Percentiles rank a stretch among this genome's conserved stretches.
phyloP scores from a whole-genome alignment of 1,140 invertebrate species.

The Drosophila rhopaloa region DNA sequence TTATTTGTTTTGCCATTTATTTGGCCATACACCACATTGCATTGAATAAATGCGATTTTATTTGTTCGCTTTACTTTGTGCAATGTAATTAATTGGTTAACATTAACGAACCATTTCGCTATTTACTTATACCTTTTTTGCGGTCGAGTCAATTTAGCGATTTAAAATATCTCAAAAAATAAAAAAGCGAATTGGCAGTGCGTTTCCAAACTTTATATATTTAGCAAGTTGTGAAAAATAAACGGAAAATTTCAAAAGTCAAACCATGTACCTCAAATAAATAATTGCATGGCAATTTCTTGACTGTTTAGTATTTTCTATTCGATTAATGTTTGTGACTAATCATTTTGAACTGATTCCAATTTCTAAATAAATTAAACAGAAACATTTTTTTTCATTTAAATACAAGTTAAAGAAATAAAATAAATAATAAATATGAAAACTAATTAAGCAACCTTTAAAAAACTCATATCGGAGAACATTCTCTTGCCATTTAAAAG shows the following conservation, averaged over 20 bases:
- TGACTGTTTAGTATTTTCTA: too few species aligned
- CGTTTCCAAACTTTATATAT: not conserved
- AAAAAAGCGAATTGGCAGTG: not conserved
- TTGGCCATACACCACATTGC: slow-evolving; percentile 51
- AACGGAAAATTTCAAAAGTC: too few species aligned
- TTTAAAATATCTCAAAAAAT: slow-evolving; percentile 11
- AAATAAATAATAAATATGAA: too few species aligned
- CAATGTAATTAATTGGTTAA: slow-evolving; percentile 67
- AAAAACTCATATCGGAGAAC: not conserved
- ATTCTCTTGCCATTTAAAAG: not conserved
- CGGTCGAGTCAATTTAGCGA: slow-evolving; percentile 29
- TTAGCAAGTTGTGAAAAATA: not conserved
- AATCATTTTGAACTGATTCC: too few species aligned
- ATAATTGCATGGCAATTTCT: too few species aligned
- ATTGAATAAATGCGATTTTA: slow-evolving; percentile 45
- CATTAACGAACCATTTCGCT: slow-evolving; percentile 75
- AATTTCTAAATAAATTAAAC: too few species aligned
- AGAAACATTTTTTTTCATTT: too few species aligned
- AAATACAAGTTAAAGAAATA: too few species aligned
- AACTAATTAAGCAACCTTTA: not conserved
- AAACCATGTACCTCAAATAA: too few species aligned
- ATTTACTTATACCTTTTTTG: slow-evolving; percentile 56
- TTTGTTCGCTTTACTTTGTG: slow-evolving; percentile 45
- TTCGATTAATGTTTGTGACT: too few species aligned
- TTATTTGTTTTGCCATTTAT: slow-evolving; percentile 58